These are phyloP conservation scores for Lepidocolaptes lacrymiger DNA, from an alignment of 2,797 vertebrate species.

Conservation along the genomic window DNA sequence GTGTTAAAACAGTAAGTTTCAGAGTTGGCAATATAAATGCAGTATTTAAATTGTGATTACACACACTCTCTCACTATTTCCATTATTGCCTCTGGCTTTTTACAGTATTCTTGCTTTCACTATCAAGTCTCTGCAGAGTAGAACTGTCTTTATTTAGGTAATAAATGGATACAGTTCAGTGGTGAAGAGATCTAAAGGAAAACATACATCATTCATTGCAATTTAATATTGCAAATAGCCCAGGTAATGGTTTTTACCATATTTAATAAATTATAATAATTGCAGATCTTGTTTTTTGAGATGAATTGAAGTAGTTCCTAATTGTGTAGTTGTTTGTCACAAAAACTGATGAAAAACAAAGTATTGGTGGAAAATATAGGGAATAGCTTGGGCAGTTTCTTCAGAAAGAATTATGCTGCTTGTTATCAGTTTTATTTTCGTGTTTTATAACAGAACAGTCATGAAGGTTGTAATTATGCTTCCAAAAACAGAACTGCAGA, in stretches of 20 bases:
- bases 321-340: not conserved
- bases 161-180: constrained; percentile 1
- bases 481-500: constrained; percentile 32
- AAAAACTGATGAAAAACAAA: not conserved
- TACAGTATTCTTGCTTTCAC: not conserved
- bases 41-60: not conserved
- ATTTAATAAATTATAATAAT: constrained; percentile 2
- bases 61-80: not conserved
- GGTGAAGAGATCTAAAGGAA: constrained; percentile 29
- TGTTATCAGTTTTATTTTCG: constrained; percentile 19
- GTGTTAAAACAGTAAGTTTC: not conserved
- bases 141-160: constrained; percentile 12
- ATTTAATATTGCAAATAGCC: constrained; percentile 10
- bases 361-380: not conserved
- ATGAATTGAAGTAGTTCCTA: constrained; percentile 1
- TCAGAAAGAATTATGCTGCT: not conserved
- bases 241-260: not conserved
- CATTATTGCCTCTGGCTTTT: not conserved
- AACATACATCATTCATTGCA: not conserved
- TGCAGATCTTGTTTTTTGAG: not conserved
- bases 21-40: not conserved
- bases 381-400: constrained; percentile 1
- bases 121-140: constrained; percentile 12
- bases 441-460: constrained; percentile 10
- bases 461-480: constrained; percentile 15